Percentiles rank a stretch among this genome's conserved stretches.
These are phyloP conservation scores for Drosophila teissieri DNA, from an alignment of 1,140 invertebrate genomes.

Conservation along the genomic window DNA sequence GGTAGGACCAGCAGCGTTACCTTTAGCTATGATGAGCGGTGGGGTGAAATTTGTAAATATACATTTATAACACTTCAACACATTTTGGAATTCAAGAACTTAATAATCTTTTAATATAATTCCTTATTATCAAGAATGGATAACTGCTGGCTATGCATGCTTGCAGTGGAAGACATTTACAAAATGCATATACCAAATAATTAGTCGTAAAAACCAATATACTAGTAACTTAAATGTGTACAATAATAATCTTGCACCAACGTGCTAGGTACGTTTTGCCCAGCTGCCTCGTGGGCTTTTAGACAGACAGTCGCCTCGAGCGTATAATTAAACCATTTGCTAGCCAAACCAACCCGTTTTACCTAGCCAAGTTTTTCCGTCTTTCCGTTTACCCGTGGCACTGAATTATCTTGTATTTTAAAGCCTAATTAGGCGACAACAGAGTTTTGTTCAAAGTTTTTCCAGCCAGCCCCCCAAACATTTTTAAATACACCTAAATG, in stretches of 20 bases:
- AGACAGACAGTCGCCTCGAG: constrained; percentile 30
- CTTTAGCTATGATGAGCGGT: constrained; percentile 28
- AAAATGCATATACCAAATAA: no score
- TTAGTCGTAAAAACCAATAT: no score
- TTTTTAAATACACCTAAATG: neutral
- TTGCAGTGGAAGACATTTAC: no score
- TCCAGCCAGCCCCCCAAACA: neutral
- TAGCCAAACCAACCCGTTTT: constrained; percentile 27
- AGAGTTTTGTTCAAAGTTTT: constrained; percentile 11
- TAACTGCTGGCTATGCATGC: no score
- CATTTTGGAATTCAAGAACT: no score
- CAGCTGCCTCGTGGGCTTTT: constrained; percentile 23
- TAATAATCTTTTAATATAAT: no score
- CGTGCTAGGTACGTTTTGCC: constrained; percentile 13
- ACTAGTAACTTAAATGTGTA: no score
- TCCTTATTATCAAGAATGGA: no score
- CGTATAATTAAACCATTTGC: constrained; percentile 66
- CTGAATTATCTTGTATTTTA: constrained; percentile 47
- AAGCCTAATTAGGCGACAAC: constrained; percentile 39
- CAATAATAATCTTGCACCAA: constrained; percentile 17
- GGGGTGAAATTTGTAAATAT: no score
- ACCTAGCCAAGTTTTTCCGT: constrained; percentile 41
- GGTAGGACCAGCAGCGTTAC: constrained; percentile 27
- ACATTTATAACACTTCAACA: no score
- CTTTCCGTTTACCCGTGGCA: constrained; percentile 5